Conservation (phyloP, 2,888 invertebrate species). For the Aelia acuminata region DNA sequence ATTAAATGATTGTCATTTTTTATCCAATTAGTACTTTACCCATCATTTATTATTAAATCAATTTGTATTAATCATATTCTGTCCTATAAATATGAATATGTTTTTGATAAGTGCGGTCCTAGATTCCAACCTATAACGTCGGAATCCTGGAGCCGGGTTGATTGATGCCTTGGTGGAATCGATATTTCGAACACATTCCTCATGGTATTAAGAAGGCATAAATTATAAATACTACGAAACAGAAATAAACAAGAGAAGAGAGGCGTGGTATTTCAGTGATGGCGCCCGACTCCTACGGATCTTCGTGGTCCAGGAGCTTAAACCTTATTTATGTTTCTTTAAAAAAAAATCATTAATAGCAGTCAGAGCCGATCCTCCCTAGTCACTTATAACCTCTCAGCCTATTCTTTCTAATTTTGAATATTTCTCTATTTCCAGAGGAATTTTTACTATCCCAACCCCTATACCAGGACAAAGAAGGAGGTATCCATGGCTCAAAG, state of each 20-base stretch:
- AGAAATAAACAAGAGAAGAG: conserved; percentile 31
- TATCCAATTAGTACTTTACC: too few species aligned
- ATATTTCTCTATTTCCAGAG: conserved; percentile 41
- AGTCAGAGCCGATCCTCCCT: background rate
- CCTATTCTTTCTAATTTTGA: conserved; percentile 36
- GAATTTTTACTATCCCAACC: background rate
- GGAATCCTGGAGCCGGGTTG: background rate
- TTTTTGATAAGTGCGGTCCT: background rate
- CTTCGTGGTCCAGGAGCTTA: background rate
- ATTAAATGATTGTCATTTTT: too few species aligned
- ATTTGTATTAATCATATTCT: too few species aligned
- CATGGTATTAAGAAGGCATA: background rate
- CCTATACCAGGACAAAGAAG: background rate
- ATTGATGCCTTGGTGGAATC: background rate
- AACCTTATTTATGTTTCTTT: conserved; percentile 45
- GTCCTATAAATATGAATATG: too few species aligned
- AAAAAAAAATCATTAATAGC: conserved; percentile 48
- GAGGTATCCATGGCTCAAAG: background rate
- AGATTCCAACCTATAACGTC: background rate
- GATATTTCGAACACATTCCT: conserved; percentile 32
- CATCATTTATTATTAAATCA: too few species aligned
- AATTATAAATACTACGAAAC: conserved; percentile 43
- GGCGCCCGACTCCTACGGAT: conserved; percentile 1
- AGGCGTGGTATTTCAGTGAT: background rate
- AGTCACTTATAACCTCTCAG: conserved; percentile 19